Conservation (phyloP, 2,888 invertebrate genomes). For the Lithophane ornitopus region DNA sequence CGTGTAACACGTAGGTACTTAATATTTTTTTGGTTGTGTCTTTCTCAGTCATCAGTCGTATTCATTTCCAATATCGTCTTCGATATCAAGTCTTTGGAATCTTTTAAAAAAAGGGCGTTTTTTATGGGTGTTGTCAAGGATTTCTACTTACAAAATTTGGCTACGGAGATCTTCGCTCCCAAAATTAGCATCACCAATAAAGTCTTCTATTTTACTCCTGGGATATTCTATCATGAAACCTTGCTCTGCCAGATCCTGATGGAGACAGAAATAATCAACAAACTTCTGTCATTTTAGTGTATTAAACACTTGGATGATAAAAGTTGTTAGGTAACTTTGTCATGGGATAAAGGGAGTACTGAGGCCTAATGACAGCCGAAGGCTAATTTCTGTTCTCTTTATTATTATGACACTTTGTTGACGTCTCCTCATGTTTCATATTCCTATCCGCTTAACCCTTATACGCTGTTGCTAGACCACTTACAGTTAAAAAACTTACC, state of each 20-base stretch:
- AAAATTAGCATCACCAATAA: slow-evolving; percentile 81
- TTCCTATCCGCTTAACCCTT: background rate
- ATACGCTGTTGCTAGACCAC: background rate
- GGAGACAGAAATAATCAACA: slow-evolving; percentile 15
- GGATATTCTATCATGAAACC: slow-evolving; percentile 78
- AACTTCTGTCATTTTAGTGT: background rate
- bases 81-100: background rate
- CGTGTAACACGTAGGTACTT: background rate
- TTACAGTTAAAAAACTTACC: slow-evolving; percentile 63
- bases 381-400: background rate
- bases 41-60: background rate
- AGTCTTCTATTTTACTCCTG: slow-evolving; percentile 74
- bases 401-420: background rate
- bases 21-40: background rate
- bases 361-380: background rate
- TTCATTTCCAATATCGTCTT: background rate
- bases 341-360: too few species aligned
- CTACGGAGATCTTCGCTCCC: slow-evolving; percentile 80
- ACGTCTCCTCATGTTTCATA: background rate
- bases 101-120: too few species aligned
- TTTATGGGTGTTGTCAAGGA: too few species aligned
- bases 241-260: slow-evolving; percentile 74
- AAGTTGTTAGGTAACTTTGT: background rate
- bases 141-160: slow-evolving; percentile 72
- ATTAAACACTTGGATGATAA: background rate